phyloP scores from a whole-genome alignment of 1,140 invertebrate species.

The Eufriesea mexicana region DNA sequence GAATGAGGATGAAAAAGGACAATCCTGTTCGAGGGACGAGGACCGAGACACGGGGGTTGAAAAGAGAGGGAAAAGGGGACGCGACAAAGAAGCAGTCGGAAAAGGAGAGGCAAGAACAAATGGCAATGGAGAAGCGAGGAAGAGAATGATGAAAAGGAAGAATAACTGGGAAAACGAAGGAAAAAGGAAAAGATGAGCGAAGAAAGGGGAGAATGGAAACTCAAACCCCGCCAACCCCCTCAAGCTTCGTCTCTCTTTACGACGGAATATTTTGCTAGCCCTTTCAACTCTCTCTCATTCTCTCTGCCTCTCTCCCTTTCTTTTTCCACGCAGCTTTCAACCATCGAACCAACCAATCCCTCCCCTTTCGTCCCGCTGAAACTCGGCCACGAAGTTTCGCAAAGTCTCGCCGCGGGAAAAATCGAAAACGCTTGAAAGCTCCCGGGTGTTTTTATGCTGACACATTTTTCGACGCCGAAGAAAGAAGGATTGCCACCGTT shows the following conservation, averaged over 20 bases:
- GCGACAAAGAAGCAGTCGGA: slow-evolving; percentile 30
- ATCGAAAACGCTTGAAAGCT: slow-evolving; percentile 54
- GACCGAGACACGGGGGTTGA: too few relatives aligned
- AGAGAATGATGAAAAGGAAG: not conserved
- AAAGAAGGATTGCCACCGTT: not conserved
- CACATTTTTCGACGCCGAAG: slow-evolving; percentile 25
- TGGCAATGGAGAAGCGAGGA: slow-evolving; percentile 3
- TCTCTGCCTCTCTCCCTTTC: not conserved
- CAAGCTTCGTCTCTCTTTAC: slow-evolving; percentile 45
- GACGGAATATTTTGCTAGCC: slow-evolving; percentile 54
- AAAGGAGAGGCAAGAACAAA: slow-evolving; percentile 31
- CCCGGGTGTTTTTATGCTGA: slow-evolving; percentile 43
- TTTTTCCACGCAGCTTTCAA: not conserved
- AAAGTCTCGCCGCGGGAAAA: slow-evolving; percentile 49
- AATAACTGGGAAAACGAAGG: slow-evolving; percentile 21
- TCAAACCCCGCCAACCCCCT: slow-evolving; percentile 1
- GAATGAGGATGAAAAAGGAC: slow-evolving; percentile 28
- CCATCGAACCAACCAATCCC: slow-evolving; percentile 21
- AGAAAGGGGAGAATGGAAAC: slow-evolving; percentile 24
- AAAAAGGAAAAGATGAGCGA: slow-evolving; percentile 4
- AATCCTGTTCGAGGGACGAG: not conserved
- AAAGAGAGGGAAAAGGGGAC: not conserved
- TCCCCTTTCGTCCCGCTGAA: slow-evolving; percentile 32
- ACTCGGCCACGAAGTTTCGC: slow-evolving; percentile 61
- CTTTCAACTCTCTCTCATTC: slow-evolving; percentile 25